Percentiles rank a stretch among this genome's conserved stretches.
phyloP scores from a whole-genome alignment of 1,140 invertebrate genomes.

The Monomorium pharaonis region DNA sequence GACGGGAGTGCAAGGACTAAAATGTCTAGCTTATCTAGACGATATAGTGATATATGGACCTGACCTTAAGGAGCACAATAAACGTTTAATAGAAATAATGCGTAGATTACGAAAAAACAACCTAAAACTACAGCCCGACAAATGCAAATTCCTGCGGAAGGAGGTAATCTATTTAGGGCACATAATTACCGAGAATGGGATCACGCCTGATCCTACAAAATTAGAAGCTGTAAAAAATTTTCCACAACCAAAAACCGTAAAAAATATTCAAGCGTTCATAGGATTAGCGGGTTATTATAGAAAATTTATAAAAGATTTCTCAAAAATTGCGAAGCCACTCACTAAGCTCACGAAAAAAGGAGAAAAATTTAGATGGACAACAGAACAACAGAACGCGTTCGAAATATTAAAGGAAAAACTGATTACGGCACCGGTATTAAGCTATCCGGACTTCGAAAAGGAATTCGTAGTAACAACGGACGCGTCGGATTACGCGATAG shows the following conservation, averaged over 20 bases:
- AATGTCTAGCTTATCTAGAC: too few species aligned
- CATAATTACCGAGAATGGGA: neutral
- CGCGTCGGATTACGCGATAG: neutral
- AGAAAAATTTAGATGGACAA: neutral
- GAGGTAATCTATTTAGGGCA: neutral
- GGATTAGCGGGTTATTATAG: neutral
- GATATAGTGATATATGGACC: too few species aligned
- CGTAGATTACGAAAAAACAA: too few species aligned
- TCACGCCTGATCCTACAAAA: neutral
- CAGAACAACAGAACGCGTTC: neutral
- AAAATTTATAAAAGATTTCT: neutral
- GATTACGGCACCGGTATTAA: neutral
- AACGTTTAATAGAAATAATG: too few species aligned
- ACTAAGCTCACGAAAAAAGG: neutral
- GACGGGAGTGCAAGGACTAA: too few species aligned
- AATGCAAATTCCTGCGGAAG: neutral
- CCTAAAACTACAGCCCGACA: too few species aligned
- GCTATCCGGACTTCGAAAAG: neutral
- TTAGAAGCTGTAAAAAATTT: neutral
- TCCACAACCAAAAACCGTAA: neutral
- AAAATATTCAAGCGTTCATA: neutral
- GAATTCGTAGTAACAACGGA: neutral
- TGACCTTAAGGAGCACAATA: too few species aligned
- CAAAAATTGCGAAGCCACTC: neutral
- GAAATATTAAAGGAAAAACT: neutral